Percentiles rank a stretch among this genome's conserved stretches.
Conservation (phyloP, 2,888 invertebrate species). For the Anthrax anthrax region DNA sequence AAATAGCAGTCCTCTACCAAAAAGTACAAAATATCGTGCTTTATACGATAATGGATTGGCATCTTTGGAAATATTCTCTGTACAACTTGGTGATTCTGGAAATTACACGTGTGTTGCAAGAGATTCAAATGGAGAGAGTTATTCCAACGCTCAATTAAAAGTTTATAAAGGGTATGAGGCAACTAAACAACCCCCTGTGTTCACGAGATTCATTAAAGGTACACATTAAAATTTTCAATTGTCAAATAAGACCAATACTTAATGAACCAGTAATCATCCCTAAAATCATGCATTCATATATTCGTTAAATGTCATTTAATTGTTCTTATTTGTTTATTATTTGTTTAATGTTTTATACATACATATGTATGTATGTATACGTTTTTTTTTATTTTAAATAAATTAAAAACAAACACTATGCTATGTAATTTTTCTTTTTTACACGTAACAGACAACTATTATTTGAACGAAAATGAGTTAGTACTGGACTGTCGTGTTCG, state of each 20-base stretch:
- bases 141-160: conserved; percentile 55
- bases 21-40: conserved; percentile 42
- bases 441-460: conserved; percentile 50
- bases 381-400: too few relatives aligned
- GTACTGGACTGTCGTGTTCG: conserved; percentile 65
- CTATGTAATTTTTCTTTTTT: neutral
- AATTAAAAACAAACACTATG: too few relatives aligned
- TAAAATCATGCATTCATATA: too few relatives aligned
- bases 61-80: conserved; percentile 57
- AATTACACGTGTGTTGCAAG: conserved; percentile 62
- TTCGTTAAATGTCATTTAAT: too few relatives aligned
- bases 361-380: too few relatives aligned
- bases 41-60: conserved; percentile 51
- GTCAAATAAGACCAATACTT: too few relatives aligned
- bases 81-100: conserved; percentile 53
- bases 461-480: conserved; percentile 55
- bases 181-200: conserved; percentile 53
- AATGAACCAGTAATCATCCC: too few relatives aligned
- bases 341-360: neutral
- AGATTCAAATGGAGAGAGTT: conserved; percentile 57
- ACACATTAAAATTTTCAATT: conserved; percentile 14
- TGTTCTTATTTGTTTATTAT: neutral
- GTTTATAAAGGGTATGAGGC: conserved; percentile 61
- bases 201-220: conserved; percentile 61
- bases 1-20: conserved; percentile 45